Evolutionary conservation across 1,140 invertebrate species (phyloP), one percentile per base, ranked within the genome.

Genomic region (Aphidius ervi): DNA sequence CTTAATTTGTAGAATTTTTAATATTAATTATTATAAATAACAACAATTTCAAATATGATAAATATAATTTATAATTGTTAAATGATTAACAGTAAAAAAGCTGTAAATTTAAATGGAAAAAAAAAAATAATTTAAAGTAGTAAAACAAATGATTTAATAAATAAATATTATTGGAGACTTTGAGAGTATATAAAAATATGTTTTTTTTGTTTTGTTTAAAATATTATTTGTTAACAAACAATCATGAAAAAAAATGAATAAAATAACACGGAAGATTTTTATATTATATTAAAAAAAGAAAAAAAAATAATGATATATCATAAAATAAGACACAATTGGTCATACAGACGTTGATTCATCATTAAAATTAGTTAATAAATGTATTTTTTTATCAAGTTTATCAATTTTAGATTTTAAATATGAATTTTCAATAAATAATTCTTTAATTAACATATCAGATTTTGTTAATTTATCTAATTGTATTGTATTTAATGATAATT

Each of bases 391-490:
- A 69, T 88, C 84, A 31, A 88, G 68, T 55, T 82, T 77, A 69
- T 87, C 85, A n/a, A 87, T 80, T 31, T 82, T 84, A 6, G 85
- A 82, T 10, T 84, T 83, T 60, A 91, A 76, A 72, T 87, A 85
- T 39, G 88, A 86, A 80, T 91, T 92, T 75, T 92, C 89, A n/a
- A 90, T 83, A 70, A 88, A 92, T 20, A 92, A 77, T 73, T 91
- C 89, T 74, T 89, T 89, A 1, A 89, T 86, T 5, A 91, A 75
- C 63, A 90, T 74, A 75, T 92, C 89, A 43, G 88, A 83, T 67
- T 83, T 84, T n/a, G 85, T 82, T 57, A 92, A 77, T 60, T 85
- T 85, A 70, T 86, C 82, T 54, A 77, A 70, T 75, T 83, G 62
- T n/a, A 65, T 59, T 53, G 58, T 16, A 65, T 77, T 82, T 46